phyloP scores from a whole-genome alignment of 2,797 vertebrate species.

The Notolepis coatsorum region DNA sequence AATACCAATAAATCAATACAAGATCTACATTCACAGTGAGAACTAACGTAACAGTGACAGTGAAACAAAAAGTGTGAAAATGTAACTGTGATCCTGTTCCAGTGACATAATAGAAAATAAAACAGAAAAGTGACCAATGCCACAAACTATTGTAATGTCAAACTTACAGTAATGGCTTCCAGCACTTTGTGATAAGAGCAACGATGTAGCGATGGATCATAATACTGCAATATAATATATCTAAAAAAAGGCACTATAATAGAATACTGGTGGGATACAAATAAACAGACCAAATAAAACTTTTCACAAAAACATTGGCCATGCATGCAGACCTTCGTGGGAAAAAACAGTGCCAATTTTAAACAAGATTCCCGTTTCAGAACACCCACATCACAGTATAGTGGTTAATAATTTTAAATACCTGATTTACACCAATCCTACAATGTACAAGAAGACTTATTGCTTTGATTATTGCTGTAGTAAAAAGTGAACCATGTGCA shows the following conservation, averaged over 20 bases:
- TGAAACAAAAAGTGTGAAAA: slow-evolving; percentile 4
- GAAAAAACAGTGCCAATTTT: slow-evolving; percentile 50
- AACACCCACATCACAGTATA: slow-evolving; percentile 55
- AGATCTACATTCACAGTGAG: slow-evolving; percentile 7
- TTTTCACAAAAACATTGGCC: too few relatives aligned
- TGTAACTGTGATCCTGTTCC: too few relatives aligned
- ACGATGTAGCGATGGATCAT: not conserved
- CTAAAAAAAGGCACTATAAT: slow-evolving; percentile 62
- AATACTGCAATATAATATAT: slow-evolving; percentile 24
- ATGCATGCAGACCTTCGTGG: slow-evolving; percentile 56
- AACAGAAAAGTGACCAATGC: too few relatives aligned
- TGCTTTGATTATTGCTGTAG: slow-evolving; percentile 72
- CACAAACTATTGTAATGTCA: too few relatives aligned
- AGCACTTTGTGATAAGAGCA: slow-evolving; percentile 1
- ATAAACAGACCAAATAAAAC: too few relatives aligned
- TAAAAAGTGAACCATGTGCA: slow-evolving; percentile 69
- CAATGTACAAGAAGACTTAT: slow-evolving; percentile 58
- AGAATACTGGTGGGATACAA: slow-evolving; percentile 33
- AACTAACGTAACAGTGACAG: slow-evolving; percentile 16
- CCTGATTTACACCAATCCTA: slow-evolving; percentile 53
- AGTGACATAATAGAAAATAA: too few relatives aligned
- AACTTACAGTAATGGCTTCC: too few relatives aligned
- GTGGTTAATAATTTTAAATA: slow-evolving; percentile 47
- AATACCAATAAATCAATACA: too few relatives aligned
- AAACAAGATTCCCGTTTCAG: too few relatives aligned